Conservation (phyloP, 2,797 vertebrate genomes). For the Neosilurus mollespiculum region DNA sequence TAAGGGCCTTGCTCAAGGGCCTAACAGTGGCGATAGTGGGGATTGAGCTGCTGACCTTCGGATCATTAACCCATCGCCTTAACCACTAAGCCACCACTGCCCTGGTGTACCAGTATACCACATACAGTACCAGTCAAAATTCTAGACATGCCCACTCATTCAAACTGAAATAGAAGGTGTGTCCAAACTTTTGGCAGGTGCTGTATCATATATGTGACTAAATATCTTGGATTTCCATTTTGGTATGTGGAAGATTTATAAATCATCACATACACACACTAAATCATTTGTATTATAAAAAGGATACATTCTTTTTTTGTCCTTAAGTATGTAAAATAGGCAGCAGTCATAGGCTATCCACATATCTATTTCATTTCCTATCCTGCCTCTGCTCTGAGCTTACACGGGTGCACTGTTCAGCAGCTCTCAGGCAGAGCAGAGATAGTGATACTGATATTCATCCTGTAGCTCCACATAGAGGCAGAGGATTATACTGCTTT, state of each 20-base stretch:
- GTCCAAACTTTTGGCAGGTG: too few species aligned
- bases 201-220: background rate
- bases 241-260: background rate
- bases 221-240: background rate
- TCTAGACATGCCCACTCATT: too few species aligned
- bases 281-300: background rate
- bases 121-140: too few species aligned
- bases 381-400: background rate
- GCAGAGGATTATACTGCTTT: conserved; percentile 1
- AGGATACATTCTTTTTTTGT: background rate
- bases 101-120: too few species aligned
- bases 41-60: too few species aligned
- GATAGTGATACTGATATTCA: conserved; percentile 1
- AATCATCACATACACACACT: background rate
- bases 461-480: conserved; percentile 31
- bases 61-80: too few species aligned
- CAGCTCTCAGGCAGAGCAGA: background rate
- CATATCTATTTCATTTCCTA: conserved; percentile 29
- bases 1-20: too few species aligned
- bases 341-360: background rate
- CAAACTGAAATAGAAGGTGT: too few species aligned
- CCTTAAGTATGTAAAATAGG: background rate
- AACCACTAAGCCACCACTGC: too few species aligned
- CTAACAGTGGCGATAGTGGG: too few species aligned
- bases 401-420: conserved; percentile 19